Evolutionary conservation across 1,140 invertebrate genomes (phyloP).

Genomic region (Mizuhopecten yessoensis): DNA sequence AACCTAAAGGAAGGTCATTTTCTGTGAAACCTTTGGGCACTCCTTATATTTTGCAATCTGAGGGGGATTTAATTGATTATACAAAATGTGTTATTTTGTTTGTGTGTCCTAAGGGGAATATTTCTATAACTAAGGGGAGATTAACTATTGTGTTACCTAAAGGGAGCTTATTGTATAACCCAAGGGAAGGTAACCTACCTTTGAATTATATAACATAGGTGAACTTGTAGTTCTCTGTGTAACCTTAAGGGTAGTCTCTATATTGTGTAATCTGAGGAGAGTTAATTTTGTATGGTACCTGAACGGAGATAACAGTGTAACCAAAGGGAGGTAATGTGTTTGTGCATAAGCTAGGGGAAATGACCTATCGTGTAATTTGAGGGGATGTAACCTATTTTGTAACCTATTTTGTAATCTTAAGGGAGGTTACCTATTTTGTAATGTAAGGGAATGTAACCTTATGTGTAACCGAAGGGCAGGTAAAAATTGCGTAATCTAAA

Average conservation of each 20-base stretch:
- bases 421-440: neutral
- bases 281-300: no score
- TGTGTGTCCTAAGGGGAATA: neutral
- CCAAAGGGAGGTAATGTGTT: neutral
- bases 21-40: no score
- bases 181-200: neutral
- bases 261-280: no score
- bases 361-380: neutral
- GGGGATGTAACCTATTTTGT: neutral
- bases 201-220: no score
- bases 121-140: neutral
- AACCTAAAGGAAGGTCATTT: neutral
- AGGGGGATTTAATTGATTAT: neutral
- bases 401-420: neutral
- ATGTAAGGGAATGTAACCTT: no score
- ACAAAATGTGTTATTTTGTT: neutral
- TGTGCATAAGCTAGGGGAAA: neutral
- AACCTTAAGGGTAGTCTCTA: no score
- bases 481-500: no score
- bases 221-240: no score
- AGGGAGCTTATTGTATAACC: neutral
- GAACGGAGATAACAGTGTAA: neutral
- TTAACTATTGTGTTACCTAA: neutral
- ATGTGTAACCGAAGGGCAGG: no score
- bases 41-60: neutral